phyloP scores from a whole-genome alignment of 2,888 invertebrate species.

The Didymodactylos carnosus region DNA sequence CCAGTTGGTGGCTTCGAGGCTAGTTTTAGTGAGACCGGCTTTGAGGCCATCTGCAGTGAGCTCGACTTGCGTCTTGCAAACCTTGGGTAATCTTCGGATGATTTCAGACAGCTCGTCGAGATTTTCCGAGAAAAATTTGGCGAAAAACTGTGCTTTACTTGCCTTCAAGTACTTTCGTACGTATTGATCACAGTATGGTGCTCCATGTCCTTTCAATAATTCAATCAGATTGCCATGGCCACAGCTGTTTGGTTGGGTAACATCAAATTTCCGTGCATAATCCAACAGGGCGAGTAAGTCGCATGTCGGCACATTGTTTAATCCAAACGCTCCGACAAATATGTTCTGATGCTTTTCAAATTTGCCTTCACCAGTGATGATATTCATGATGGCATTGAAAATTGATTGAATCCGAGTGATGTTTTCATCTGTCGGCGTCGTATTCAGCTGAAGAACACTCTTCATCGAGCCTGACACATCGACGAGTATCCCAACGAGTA shows the following conservation, averaged over 20 bases:
- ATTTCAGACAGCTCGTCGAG: not conserved
- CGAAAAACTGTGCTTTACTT: not conserved
- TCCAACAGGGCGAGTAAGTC: not conserved
- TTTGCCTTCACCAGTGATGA: not conserved
- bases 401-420: not conserved
- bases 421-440: not conserved
- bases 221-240: not conserved
- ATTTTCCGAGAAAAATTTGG: not conserved
- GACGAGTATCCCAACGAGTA: no score
- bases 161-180: not conserved
- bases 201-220: not conserved
- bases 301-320: not conserved
- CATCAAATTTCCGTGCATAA: not conserved
- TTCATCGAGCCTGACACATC: not conserved
- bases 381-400: not conserved
- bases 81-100: not conserved
- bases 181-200: not conserved
- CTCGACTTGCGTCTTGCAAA: not conserved
- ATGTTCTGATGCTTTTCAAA: not conserved
- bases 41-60: no score
- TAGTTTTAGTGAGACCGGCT: no score
- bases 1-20: no score
- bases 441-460: not conserved
- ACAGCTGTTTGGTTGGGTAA: no score
- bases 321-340: not conserved